A percentile compares a stretch with the other conserved stretches of the same genome.
These are phyloP conservation scores for Zalophus californianus DNA, from an alignment of 2,797 vertebrate species.

Conservation along the genomic window DNA sequence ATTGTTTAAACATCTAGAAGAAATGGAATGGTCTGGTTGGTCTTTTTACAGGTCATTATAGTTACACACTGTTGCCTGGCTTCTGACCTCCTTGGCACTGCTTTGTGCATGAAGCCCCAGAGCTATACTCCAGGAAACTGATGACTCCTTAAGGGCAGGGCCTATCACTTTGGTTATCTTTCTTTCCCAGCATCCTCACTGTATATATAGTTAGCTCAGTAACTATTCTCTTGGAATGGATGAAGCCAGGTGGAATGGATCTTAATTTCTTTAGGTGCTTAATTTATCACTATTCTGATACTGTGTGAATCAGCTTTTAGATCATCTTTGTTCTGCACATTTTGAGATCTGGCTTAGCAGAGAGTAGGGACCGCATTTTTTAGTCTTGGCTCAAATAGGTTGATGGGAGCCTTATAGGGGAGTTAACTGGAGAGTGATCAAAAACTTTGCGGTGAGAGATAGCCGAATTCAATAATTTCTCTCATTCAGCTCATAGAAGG, in stretches of 20 bases:
- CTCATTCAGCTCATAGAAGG: constrained; percentile 6
- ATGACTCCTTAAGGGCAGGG: background rate
- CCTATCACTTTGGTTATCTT: background rate
- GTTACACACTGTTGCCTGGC: background rate
- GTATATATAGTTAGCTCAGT: background rate
- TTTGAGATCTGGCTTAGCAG: constrained; percentile 37
- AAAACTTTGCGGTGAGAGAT: constrained; percentile 51
- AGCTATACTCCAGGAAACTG: background rate
- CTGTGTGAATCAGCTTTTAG: constrained; percentile 26
- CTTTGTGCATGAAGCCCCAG: background rate
- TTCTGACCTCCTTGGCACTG: background rate
- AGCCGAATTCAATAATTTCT: constrained; percentile 11
- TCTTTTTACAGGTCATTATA: constrained; percentile 29
- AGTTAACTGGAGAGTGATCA: background rate
- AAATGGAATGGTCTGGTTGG: constrained; percentile 58
- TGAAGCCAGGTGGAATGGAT: constrained; percentile 4
- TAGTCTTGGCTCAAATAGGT: constrained; percentile 37
- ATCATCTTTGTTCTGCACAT: constrained; percentile 33
- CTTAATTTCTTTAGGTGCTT: constrained; percentile 35
- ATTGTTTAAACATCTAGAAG: constrained; percentile 71
- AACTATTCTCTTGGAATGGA: constrained; percentile 24
- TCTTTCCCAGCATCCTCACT: background rate
- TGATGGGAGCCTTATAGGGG: background rate
- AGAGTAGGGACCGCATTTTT: background rate
- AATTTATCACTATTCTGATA: constrained; percentile 17